Base-by-base conservation (phyloP, 2,113 vertebrate genomes). In the Plectropomus leopardus region DNA sequence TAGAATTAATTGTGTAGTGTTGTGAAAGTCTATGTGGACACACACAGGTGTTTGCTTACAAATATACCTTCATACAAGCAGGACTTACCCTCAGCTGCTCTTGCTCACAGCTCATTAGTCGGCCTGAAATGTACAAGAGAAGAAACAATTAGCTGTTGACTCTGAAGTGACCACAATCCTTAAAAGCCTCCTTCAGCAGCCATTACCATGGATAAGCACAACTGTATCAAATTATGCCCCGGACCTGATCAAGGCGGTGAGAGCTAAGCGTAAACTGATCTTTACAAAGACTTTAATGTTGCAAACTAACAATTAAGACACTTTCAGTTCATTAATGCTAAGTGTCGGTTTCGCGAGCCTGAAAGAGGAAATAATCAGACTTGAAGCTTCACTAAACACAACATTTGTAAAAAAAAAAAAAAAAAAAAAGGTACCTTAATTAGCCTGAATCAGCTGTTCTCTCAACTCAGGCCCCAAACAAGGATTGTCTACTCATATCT, bases 51-150 rank as follows among this genome's bases (percentile, higher is more conserved):
- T 47, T 47, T 45, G 17, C n/a, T 11, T 47, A 54, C 21, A 58
- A 34, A 65, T 60, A 59, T 11, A 24, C 7, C 21, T 15, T 8
- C 21, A 75, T 15, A 47, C 14, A 48, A 10, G 32, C 55, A 58
- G 34, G 21, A 95, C 96, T 95, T 95, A 97, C 96, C 96, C 96
- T 96, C 91, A 96, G 95, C 68, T 96, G 94, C 76, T 96, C 95
- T 88, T 93, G 93, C 92, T 96, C 96, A 94, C 95, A 96, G 94
- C 92, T 97, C 96, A 97, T 97, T 95, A 96, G 96, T 89, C 96
- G 95, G 85, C 95, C 95, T 88, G 94, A 93, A 94, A 94, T 93
- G 96, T 96, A 84, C 64, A 92, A 85, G 84, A 90, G 74, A 92
- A 83, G 78, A 83, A 89, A 88, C 80, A 60, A 76, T 75, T 58